These are phyloP conservation scores for Serinus canaria DNA, from an alignment of 2,113 vertebrate species.

Conservation along the genomic window DNA sequence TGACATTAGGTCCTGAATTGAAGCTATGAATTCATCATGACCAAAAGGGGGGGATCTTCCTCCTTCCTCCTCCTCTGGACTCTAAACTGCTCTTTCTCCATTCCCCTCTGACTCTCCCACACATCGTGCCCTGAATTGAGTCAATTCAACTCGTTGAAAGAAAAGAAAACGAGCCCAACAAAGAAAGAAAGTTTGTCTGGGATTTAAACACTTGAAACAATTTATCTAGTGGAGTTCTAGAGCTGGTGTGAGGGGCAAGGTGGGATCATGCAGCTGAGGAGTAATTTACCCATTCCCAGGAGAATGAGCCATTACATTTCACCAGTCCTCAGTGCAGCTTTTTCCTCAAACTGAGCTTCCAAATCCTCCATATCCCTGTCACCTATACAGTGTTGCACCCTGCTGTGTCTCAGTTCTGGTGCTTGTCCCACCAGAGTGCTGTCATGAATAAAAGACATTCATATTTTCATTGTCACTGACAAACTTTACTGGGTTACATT, in stretches of 20 bases:
- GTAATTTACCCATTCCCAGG: not conserved
- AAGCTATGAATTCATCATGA: not conserved
- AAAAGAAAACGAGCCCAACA: not conserved
- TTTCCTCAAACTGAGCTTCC: not conserved
- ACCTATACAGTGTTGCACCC: not conserved
- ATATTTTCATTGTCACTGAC: not conserved
- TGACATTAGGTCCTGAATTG: not conserved
- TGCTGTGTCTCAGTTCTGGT: not conserved
- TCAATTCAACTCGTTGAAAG: not conserved
- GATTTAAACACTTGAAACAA: not conserved
- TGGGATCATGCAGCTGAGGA: not conserved
- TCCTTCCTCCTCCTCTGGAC: not conserved
- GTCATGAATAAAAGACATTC: not conserved
- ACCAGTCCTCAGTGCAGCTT: not conserved
- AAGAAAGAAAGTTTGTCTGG: not conserved
- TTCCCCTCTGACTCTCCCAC: not conserved
- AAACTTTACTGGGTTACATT: not conserved
- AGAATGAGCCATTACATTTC: not conserved
- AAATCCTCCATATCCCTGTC: not conserved
- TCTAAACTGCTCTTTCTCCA: not conserved
- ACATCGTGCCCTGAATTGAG: not conserved
- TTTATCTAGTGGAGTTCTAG: not conserved
- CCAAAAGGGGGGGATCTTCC: not conserved
- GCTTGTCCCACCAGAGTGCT: not conserved
- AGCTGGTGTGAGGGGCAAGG: not conserved